Evolutionary conservation across 2,888 invertebrate species (phyloP).

Genomic region (Agelastica alni): DNA sequence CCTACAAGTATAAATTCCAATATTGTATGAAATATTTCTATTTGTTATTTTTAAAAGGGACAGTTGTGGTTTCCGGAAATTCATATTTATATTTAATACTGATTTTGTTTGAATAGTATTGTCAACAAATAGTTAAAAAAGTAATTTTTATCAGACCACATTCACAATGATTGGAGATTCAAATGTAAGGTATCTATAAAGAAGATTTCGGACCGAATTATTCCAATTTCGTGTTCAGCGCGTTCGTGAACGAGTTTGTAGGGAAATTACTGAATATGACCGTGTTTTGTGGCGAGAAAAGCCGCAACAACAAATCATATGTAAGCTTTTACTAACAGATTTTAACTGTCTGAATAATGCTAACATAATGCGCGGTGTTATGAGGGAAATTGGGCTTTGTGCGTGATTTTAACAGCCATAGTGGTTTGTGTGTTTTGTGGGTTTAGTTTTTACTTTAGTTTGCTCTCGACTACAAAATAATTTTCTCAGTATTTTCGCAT

Average conservation of each 20-base stretch:
- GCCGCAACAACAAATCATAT: constrained; percentile 58
- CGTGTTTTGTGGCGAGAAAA: constrained; percentile 52
- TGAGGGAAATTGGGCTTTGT: constrained; percentile 55
- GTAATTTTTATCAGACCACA: no score
- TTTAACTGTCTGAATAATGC: constrained; percentile 57
- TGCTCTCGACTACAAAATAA: constrained; percentile 38
- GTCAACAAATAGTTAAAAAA: no score
- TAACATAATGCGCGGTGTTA: constrained; percentile 56
- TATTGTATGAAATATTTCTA: no score
- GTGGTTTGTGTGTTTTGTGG: constrained; percentile 52
- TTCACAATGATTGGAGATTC: no score
- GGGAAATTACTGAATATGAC: constrained; percentile 44
- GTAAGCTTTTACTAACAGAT: constrained; percentile 58
- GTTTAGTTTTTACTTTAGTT: constrained; percentile 40
- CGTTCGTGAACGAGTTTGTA: constrained; percentile 24
- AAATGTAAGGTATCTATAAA: not conserved
- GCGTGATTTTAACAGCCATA: constrained; percentile 54
- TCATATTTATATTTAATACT: no score
- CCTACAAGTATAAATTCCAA: no score
- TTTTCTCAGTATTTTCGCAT: constrained; percentile 42
- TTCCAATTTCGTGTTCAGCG: not conserved
- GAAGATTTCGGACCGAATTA: not conserved
- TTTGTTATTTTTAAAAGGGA: no score
- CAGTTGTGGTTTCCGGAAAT: no score
- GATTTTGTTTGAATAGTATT: no score